Conservation (phyloP, 2,797 vertebrate genomes). For the Orientallactaga sibirica region DNA sequence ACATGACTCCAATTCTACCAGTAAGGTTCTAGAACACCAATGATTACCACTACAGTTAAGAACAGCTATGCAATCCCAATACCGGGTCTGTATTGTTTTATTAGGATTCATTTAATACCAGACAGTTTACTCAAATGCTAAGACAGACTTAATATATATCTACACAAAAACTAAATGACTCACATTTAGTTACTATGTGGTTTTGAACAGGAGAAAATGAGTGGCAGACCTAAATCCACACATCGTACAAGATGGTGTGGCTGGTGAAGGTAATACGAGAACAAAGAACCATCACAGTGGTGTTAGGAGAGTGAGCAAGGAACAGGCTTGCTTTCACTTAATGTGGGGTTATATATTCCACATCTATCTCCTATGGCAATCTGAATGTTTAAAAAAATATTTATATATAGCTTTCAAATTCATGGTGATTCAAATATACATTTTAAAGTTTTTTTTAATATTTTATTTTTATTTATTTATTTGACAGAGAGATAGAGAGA, state of each 20-base stretch:
- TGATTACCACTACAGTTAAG: background rate
- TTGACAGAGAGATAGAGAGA: too few relatives aligned
- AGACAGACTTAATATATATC: background rate
- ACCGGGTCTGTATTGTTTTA: background rate
- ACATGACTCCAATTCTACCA: background rate
- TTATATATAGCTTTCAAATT: background rate
- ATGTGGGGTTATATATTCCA: background rate
- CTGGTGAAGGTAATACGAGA: background rate
- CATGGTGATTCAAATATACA: background rate
- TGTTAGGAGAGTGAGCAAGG: background rate
- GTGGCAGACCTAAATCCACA: background rate
- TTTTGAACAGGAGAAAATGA: background rate
- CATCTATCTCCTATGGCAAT: background rate
- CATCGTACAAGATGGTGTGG: background rate
- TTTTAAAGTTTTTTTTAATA: background rate
- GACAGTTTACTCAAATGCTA: background rate
- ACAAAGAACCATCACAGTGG: background rate
- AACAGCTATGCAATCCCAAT: background rate
- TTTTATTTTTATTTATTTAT: too few relatives aligned
- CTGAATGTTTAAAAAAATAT: slow-evolving; percentile 7
- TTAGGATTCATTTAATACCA: background rate
- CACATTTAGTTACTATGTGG: background rate
- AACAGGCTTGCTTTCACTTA: background rate
- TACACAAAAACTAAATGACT: background rate
- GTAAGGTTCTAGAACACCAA: background rate